Conservation (phyloP, 2,113 vertebrate genomes). For the Lucifuga dentata region DNA sequence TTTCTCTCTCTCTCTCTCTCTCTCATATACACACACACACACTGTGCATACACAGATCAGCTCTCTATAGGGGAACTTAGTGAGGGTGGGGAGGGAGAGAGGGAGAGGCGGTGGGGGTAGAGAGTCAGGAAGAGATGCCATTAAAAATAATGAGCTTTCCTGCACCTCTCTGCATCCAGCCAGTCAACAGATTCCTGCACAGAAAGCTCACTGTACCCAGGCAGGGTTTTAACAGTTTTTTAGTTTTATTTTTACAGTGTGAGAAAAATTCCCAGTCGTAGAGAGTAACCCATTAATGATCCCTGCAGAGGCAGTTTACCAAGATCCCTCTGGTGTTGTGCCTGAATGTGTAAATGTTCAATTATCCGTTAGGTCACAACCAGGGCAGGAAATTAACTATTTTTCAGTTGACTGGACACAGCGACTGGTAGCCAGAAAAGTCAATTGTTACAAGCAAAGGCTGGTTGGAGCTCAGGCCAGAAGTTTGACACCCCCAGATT, state of each 20-base stretch:
- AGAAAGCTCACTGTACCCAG: conserved; percentile 52
- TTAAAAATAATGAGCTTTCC: conserved; percentile 79
- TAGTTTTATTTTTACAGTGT: conserved; percentile 66
- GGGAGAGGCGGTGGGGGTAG: neutral
- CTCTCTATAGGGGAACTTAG: neutral
- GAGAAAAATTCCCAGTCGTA: conserved; percentile 63
- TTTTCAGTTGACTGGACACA: conserved; percentile 34
- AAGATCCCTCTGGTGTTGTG: conserved; percentile 40
- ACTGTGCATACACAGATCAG: neutral
- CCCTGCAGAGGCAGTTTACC: conserved; percentile 51
- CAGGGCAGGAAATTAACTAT: conserved; percentile 69
- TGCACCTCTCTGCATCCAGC: conserved; percentile 54
- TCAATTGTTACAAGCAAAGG: too few relatives aligned
- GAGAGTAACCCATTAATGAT: conserved; percentile 56
- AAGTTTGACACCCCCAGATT: too few relatives aligned
- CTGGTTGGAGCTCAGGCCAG: too few relatives aligned
- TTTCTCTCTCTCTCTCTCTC: neutral
- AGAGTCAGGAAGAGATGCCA: conserved; percentile 36
- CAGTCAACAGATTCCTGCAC: conserved; percentile 60
- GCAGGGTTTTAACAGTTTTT: conserved; percentile 58
- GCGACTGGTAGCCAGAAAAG: too few relatives aligned
- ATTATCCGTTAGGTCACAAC: conserved; percentile 57
- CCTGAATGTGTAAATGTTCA: conserved; percentile 38
- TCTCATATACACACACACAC: conserved; percentile 1
- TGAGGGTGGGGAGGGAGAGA: neutral